These are phyloP conservation scores for Leptopilina clavipes DNA, from an alignment of 1,140 invertebrate genomes.

Conservation along the genomic window DNA sequence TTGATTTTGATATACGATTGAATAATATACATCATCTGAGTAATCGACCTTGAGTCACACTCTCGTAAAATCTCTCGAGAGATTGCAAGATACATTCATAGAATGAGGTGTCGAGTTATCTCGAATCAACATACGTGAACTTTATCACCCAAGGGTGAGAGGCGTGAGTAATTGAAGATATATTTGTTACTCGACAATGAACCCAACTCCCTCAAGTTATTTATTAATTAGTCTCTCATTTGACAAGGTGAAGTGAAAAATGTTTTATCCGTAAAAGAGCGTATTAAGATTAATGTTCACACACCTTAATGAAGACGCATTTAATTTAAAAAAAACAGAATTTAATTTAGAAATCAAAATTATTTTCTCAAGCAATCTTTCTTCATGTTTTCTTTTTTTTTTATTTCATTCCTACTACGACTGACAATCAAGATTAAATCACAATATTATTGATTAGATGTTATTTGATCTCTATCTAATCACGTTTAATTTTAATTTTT, in stretches of 20 bases:
- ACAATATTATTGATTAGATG: too few relatives aligned
- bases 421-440: too few relatives aligned
- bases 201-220: slow-evolving; percentile 2
- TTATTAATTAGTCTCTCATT: slow-evolving; percentile 2
- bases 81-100: slow-evolving; percentile 1
- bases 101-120: slow-evolving; percentile 11
- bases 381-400: too few relatives aligned
- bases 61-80: not conserved
- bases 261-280: not conserved
- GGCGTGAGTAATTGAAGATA: not conserved
- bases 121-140: not conserved
- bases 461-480: too few relatives aligned
- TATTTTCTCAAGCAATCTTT: not conserved
- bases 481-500: too few relatives aligned
- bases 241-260: slow-evolving; percentile 7
- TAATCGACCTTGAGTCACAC: not conserved
- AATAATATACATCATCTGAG: not conserved
- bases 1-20: not conserved
- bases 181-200: not conserved
- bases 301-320: slow-evolving; percentile 9
- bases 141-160: slow-evolving; percentile 6
- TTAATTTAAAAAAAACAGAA: not conserved
- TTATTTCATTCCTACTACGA: too few relatives aligned
- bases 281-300: slow-evolving; percentile 1
- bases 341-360: not conserved